Evolutionary conservation across 2,888 invertebrate species (phyloP), one percentile per base, ranked within the genome.

Genomic region (Acanthosepion esculentum): DNA sequence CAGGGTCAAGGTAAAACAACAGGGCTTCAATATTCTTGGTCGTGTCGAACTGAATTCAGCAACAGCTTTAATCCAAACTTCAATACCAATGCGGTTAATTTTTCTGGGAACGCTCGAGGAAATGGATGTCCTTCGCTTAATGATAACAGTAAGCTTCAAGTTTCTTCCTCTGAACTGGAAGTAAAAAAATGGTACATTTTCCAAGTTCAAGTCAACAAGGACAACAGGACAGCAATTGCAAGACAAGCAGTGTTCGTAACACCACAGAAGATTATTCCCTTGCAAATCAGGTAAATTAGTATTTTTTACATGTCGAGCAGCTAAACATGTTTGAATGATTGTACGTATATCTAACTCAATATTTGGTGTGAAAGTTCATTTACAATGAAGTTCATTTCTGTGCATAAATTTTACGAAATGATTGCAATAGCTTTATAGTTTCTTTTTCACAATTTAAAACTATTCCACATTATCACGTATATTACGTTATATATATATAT

Each of bases 1-100:
- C 64, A 41, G 33, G 94, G 94, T 26, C 78, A 94, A 55, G 95
- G 95, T 15, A 50, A 95, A 41, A 41, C 94, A n/a, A 93, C 92
- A 8, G 93, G 55, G n/a, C 91, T 95, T 18, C 26, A 15, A 5
- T 95, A 91, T 59, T n/a, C 33, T 48, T 95, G 95, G 95, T 59
- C 92, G 6, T 95, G 95, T 94, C 50, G 64, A 29, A 41, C 48
- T 41, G 53, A 64, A 10, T 29, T 41, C 18, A 91, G 53, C 26
- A n/a, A 78, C 0, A 78, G 15, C 18, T 15, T n/a, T 78, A 23
- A 78, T 0, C 12, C n/a, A 33, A 33, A 12, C n/a, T 15, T 78
- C n/a, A 10, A 78, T 12, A 12, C 23, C 0, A 59, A 23, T 23
- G 23, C 23, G 23, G 59, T 78, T 78, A 10, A 78, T 78, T 78